Conservation (phyloP, 1,140 invertebrate genomes). For the Goniozus legneri region DNA sequence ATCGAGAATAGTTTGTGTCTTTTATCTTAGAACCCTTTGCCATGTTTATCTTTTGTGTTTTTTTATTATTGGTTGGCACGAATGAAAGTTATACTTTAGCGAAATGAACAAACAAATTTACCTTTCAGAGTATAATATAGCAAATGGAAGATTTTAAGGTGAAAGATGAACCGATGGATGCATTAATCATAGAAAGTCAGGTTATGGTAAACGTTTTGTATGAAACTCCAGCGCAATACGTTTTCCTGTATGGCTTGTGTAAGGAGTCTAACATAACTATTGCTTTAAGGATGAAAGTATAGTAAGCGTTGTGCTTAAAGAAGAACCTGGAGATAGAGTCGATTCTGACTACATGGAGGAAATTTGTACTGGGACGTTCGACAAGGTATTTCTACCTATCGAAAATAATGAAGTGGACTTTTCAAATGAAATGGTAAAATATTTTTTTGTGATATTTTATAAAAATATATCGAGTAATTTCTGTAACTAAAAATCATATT, state of each 20-base stretch:
- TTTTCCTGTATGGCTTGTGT: slow-evolving; percentile 14
- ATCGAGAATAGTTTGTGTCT: slow-evolving; percentile 15
- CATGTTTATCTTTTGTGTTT: not conserved
- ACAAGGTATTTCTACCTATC: slow-evolving; percentile 49
- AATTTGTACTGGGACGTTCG: slow-evolving; percentile 47
- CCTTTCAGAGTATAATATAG: slow-evolving; percentile 27
- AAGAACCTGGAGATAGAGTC: slow-evolving; percentile 43
- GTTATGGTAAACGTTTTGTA: slow-evolving; percentile 40
- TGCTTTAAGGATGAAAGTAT: slow-evolving; percentile 48
- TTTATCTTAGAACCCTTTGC: slow-evolving; percentile 7
- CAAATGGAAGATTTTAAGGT: slow-evolving; percentile 29
- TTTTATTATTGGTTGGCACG: slow-evolving; percentile 1
- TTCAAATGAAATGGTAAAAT: slow-evolving; percentile 43
- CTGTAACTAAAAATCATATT: slow-evolving; percentile 12
- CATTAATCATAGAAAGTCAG: slow-evolving; percentile 32
- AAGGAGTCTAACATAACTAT: slow-evolving; percentile 28
- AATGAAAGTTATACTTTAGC: not conserved
- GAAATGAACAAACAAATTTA: slow-evolving; percentile 19
- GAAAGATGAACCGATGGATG: slow-evolving; percentile 36
- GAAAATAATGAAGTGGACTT: slow-evolving; percentile 49
- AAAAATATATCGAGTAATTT: not conserved
- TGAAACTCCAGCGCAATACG: slow-evolving; percentile 26
- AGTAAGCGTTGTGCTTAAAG: slow-evolving; percentile 46
- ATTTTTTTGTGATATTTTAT: not conserved
- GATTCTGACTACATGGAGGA: slow-evolving; percentile 49